phyloP scores from a whole-genome alignment of 2,888 invertebrate genomes.

The Lasioglossum calceatum region DNA sequence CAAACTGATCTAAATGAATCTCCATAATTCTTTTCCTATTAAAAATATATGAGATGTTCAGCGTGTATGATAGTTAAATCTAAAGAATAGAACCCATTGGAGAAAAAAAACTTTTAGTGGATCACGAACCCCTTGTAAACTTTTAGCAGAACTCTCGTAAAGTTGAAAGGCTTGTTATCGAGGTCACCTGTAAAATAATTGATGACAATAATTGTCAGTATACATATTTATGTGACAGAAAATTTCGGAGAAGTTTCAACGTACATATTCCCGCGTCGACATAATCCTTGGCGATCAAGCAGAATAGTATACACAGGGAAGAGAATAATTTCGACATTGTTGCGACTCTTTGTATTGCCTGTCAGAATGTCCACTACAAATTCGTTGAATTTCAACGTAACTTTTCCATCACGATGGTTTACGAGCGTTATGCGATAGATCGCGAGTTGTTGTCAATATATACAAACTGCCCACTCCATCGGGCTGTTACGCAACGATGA shows the following conservation, averaged over 20 bases:
- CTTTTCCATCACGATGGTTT: conserved; percentile 10
- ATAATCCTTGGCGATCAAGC: neutral
- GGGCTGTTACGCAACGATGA: conserved; percentile 23
- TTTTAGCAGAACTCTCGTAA: conserved; percentile 13
- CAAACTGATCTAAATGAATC: too few species aligned
- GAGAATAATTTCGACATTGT: conserved; percentile 24
- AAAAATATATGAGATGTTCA: neutral
- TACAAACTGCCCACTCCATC: conserved; percentile 41
- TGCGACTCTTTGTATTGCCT: neutral
- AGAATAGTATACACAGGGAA: conserved; percentile 21
- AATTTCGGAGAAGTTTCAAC: neutral
- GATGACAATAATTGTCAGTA: neutral
- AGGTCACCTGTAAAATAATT: conserved; percentile 25
- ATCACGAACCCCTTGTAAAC: conserved; percentile 45
- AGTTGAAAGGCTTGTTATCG: neutral
- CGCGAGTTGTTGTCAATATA: conserved; percentile 39
- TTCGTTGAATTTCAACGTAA: neutral
- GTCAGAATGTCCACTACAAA: neutral
- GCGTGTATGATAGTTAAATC: neutral
- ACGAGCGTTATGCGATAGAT: conserved; percentile 29
- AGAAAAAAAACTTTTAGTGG: neutral
- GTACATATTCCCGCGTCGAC: conserved; percentile 26
- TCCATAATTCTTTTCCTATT: too few species aligned
- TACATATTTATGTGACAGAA: neutral
- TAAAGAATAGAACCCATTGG: neutral